Evolutionary conservation across 2,888 invertebrate genomes (phyloP).

Genomic region (Pammene aurita): DNA sequence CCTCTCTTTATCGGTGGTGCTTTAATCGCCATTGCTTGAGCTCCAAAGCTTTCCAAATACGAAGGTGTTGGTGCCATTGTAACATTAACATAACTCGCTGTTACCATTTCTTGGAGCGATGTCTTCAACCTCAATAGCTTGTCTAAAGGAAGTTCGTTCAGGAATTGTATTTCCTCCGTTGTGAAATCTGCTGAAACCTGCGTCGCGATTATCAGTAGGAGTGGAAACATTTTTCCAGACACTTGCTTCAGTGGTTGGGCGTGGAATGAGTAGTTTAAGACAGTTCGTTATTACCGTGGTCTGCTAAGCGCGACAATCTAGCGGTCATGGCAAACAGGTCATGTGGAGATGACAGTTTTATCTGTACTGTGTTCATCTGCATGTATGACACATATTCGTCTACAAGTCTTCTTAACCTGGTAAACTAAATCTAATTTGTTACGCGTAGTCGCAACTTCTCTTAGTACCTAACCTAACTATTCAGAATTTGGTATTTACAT

Average conservation of each 20-base stretch:
- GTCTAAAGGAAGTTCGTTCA: conserved; percentile 87
- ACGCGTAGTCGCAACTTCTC: not conserved
- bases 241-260: conserved; percentile 51
- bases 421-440: conserved; percentile 5
- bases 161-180: conserved; percentile 73
- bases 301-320: conserved; percentile 64
- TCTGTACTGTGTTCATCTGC: conserved; percentile 21
- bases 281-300: conserved; percentile 61
- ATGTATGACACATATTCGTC: not conserved
- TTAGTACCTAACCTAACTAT: too few relatives aligned
- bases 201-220: conserved; percentile 49
- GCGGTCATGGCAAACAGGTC: conserved; percentile 60
- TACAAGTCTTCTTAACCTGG: conserved; percentile 14
- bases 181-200: conserved; percentile 54
- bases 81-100: conserved; percentile 58
- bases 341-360: conserved; percentile 36
- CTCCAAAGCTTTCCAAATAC: conserved; percentile 66
- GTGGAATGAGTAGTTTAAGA: conserved; percentile 51
- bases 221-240: conserved; percentile 57
- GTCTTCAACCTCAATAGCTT: conserved; percentile 86
- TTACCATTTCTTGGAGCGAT: conserved; percentile 66
- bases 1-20: conserved; percentile 66
- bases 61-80: conserved; percentile 55
- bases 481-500: too few relatives aligned
- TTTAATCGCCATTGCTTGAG: conserved; percentile 72